A percentile compares a stretch with the other conserved stretches of the same genome.
Evolutionary conservation across 2,113 vertebrate species (phyloP).

Genomic region (Garra rufa): DNA sequence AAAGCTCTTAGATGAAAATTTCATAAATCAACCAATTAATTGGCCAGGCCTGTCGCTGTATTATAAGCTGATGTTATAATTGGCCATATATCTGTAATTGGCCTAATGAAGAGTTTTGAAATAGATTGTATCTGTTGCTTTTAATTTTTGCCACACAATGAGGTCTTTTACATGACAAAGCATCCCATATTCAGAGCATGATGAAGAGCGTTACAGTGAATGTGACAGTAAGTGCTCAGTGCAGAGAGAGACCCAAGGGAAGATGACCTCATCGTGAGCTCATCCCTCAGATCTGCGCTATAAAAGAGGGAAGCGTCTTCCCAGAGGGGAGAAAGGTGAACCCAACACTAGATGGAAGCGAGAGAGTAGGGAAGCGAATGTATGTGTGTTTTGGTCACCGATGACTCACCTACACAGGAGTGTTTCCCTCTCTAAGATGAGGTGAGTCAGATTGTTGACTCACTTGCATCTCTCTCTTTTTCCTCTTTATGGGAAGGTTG

Average conservation of each 20-base stretch:
- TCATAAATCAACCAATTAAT: background rate
- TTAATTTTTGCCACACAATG: conserved; percentile 10
- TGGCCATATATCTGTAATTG: background rate
- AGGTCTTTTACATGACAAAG: conserved; percentile 20
- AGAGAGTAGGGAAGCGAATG: conserved; percentile 26
- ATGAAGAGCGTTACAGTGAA: conserved; percentile 16
- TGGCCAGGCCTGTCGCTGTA: background rate
- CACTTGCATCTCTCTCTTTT: conserved; percentile 50
- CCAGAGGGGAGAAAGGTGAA: conserved; percentile 29
- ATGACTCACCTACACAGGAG: conserved; percentile 49
- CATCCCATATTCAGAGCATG: background rate
- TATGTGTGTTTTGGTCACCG: conserved; percentile 32
- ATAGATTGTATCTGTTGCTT: background rate
- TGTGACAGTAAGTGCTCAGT: conserved; percentile 39
- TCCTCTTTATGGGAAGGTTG: conserved; percentile 43
- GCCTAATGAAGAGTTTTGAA: background rate
- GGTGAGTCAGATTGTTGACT: conserved; percentile 66
- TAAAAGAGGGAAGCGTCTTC: conserved; percentile 42
- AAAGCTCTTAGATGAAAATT: background rate
- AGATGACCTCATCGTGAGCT: conserved; percentile 54
- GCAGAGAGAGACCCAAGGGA: conserved; percentile 50
- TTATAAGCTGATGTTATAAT: conserved; percentile 9
- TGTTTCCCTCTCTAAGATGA: conserved; percentile 54
- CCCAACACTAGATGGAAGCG: conserved; percentile 39
- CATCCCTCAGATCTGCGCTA: conserved; percentile 43